Conservation (phyloP, 2,888 invertebrate species). For the Philhelius pedissequus region DNA sequence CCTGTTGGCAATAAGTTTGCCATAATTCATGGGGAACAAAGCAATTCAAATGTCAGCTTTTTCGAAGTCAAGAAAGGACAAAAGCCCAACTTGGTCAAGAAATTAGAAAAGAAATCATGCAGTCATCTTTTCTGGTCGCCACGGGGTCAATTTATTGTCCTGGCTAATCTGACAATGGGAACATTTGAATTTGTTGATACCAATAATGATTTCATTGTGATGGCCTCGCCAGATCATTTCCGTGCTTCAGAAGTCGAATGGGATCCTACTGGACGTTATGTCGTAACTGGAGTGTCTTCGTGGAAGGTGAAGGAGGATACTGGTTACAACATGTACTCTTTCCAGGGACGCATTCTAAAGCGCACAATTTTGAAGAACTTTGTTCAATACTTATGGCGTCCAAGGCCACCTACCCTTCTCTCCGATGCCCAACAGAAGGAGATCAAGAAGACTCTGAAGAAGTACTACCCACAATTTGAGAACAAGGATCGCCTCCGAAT, state of each 20-base stretch:
- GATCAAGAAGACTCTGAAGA: conserved; percentile 98
- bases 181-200: conserved; percentile 97
- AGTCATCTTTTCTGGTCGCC: conserved; percentile 98
- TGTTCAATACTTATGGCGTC: conserved; percentile 97
- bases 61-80: conserved; percentile 95
- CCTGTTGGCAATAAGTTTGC: conserved; percentile 97
- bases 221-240: conserved; percentile 96
- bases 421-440: conserved; percentile 93
- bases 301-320: conserved; percentile 96
- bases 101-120: conserved; percentile 92
- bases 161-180: conserved; percentile 93
- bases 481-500: conserved; percentile 96
- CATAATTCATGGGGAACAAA: conserved; percentile 95
- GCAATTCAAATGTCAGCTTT: conserved; percentile 91
- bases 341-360: conserved; percentile 89
- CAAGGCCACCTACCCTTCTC: conserved; percentile 92
- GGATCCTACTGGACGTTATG: conserved; percentile 99
- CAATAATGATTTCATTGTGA: conserved; percentile 94
- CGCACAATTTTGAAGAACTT: conserved; percentile 95
- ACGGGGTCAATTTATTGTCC: conserved; percentile 94
- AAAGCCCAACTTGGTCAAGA: conserved; percentile 91
- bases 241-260: conserved; percentile 97
- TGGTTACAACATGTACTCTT: conserved; percentile 98
- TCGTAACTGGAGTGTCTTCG: conserved; percentile 95
- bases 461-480: conserved; percentile 97